Evolutionary conservation across 2,888 invertebrate species (phyloP).

Genomic region (Harmothoe impar): DNA sequence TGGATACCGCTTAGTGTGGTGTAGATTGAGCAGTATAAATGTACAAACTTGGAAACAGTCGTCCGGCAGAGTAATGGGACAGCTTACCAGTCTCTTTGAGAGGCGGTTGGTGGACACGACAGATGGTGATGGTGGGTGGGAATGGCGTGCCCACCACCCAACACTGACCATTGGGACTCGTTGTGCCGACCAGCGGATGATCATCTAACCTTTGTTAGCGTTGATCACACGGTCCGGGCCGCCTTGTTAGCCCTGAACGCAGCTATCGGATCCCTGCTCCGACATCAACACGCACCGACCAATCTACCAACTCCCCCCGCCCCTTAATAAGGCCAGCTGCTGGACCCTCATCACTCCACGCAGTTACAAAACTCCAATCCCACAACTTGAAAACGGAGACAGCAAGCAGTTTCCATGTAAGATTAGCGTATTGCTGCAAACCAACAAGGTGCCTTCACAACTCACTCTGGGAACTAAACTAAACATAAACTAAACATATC

Average conservation of each 20-base stretch:
- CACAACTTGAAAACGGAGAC: no score
- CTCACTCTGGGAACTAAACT: no score
- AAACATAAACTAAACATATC: no score
- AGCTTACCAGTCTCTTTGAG: not conserved
- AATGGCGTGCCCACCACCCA: not conserved
- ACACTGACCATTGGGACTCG: not conserved
- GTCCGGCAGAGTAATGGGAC: not conserved
- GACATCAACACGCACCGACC: not conserved
- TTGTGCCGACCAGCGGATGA: not conserved
- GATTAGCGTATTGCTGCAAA: no score
- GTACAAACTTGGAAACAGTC: not conserved
- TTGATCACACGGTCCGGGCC: slow-evolving; percentile 23
- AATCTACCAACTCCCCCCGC: not conserved
- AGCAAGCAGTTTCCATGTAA: no score
- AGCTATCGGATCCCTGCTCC: not conserved
- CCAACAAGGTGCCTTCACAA: no score
- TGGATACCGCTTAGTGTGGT: not conserved
- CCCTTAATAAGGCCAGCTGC: not conserved
- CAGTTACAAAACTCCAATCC: no score
- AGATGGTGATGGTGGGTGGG: slow-evolving; percentile 28
- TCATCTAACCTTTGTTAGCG: slow-evolving; percentile 25
- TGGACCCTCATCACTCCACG: no score
- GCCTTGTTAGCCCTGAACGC: slow-evolving; percentile 37
- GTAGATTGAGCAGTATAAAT: not conserved
- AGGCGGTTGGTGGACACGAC: not conserved